Base-by-base conservation (phyloP, 2,888 invertebrate species). In the Drosophila kanekoi region DNA sequence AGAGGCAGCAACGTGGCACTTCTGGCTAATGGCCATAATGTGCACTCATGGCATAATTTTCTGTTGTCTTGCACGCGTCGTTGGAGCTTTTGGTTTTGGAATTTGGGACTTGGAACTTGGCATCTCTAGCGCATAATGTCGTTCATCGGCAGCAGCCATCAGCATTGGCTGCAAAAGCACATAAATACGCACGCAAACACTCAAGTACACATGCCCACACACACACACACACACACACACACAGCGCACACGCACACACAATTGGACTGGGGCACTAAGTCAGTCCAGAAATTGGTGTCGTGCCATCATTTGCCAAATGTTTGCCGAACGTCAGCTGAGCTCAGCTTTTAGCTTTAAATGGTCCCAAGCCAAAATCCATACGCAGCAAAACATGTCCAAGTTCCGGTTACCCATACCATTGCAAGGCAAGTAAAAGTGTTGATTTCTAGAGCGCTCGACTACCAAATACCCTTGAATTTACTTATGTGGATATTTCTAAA, bases 11-110 rank as follows among this genome's bases (percentile, higher is more conserved):
- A 61, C 45, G 61, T 70, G 77, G 75, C 77, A 79, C 79, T 77
- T 77, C 79, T 79, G 79, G 63, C 77, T 77, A 77, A 77, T 77
- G 77, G 77, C 77, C 72, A 77, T 75, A 75, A 79, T 77, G 79
- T 77, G 77, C 77, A 77, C 77, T 79, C 77, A 77, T 77, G 67
- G 64, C 76, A 75, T 71, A 62, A 79, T 79, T 77, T 75, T 67
- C 59, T 51, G 71, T 79, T 70, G 70, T 69, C 75, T 74, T 73
- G 49, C 64, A 70, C 62, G 79, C 70, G 51, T 73, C 74, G 76
- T 43, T 69, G 61, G 67, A 62, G 68, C 53, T 69, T 60, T 66
- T 63, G 56, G 63, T 40, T 32, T 28, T 38, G 20, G 47, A 47
- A 18, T 63, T 61, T 62, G 32, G 14, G 20, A 20, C 14, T 49